Evolutionary conservation across 1,140 invertebrate species (phyloP).

Genomic region (Bombus waltoni): DNA sequence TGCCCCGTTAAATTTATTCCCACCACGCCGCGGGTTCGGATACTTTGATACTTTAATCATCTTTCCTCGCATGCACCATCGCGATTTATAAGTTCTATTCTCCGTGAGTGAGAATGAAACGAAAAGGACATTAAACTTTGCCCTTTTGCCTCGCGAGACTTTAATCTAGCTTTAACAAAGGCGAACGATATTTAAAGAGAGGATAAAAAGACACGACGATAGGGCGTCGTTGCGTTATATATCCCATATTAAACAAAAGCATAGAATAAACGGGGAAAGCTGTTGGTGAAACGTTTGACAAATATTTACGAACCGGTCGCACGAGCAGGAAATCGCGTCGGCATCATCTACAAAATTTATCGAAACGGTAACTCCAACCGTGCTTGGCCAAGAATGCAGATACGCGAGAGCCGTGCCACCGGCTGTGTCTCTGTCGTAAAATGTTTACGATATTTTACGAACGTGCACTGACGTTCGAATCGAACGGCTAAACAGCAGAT

Average conservation of each 20-base stretch:
- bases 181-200: background rate
- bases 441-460: conserved; percentile 37
- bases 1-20: conserved; percentile 36
- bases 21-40: background rate
- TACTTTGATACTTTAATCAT: conserved; percentile 45
- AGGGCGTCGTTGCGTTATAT: background rate
- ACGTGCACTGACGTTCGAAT: background rate
- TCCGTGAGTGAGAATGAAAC: background rate
- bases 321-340: background rate
- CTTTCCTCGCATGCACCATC: conserved; percentile 21
- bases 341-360: conserved; percentile 39
- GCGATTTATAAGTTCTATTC: conserved; percentile 38
- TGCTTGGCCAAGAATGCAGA: background rate
- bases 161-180: background rate
- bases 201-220: background rate
- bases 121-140: background rate
- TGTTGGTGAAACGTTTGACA: conserved; percentile 12
- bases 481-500: conserved; percentile 19
- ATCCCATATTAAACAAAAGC: background rate
- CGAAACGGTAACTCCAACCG: conserved; percentile 15
- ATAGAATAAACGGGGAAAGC: background rate
- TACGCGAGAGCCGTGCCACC: background rate
- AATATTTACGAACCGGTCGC: background rate
- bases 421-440: conserved; percentile 25
- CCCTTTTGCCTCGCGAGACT: background rate